Percentiles rank a stretch among this genome's conserved stretches.
Conservation (phyloP, 2,888 invertebrate genomes). For the Pollenia amentaria region DNA sequence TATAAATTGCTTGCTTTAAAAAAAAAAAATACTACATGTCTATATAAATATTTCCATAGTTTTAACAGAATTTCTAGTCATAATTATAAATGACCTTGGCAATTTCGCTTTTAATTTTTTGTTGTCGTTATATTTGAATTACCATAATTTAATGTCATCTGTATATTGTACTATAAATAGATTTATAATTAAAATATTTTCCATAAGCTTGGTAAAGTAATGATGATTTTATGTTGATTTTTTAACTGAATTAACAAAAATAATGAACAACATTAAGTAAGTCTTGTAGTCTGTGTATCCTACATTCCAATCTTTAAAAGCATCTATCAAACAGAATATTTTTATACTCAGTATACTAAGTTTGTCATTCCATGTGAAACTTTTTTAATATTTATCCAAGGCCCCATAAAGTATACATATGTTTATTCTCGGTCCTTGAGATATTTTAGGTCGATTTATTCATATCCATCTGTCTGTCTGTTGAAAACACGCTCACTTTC, state of each 20-base stretch:
- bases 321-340: too few relatives aligned
- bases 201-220: conserved; percentile 12
- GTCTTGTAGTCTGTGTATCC: neutral
- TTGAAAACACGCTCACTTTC: too few relatives aligned
- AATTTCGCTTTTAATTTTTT: conserved; percentile 22
- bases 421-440: too few relatives aligned
- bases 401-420: too few relatives aligned
- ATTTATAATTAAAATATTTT: conserved; percentile 26
- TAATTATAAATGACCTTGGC: conserved; percentile 66
- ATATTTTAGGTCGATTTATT: too few relatives aligned
- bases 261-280: neutral
- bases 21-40: too few relatives aligned
- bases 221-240: conserved; percentile 7
- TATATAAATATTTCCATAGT: conserved; percentile 3
- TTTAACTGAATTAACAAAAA: neutral
- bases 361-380: too few relatives aligned
- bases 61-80: conserved; percentile 17
- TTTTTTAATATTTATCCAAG: too few relatives aligned
- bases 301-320: neutral
- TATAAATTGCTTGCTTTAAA: neutral
- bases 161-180: neutral
- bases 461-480: too few relatives aligned
- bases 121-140: conserved; percentile 42
- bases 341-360: too few relatives aligned
- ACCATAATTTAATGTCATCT: conserved; percentile 53